phyloP scores from a whole-genome alignment of 2,797 vertebrate genomes.

The Ctenosaura bakeri region DNA sequence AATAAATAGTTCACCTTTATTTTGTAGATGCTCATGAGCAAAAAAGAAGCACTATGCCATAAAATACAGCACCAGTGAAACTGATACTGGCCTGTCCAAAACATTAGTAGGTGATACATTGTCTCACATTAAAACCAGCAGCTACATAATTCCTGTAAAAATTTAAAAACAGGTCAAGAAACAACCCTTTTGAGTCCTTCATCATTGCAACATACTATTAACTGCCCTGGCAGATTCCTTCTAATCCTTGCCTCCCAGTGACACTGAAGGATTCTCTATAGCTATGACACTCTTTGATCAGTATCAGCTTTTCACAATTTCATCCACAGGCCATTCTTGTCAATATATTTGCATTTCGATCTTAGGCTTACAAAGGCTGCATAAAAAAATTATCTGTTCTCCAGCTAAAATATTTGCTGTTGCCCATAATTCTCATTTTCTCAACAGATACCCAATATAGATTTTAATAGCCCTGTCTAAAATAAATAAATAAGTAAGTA shows the following conservation, averaged over 20 bases:
- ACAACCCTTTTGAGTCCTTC: neutral
- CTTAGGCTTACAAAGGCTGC: constrained; percentile 15
- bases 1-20: neutral
- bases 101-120: neutral
- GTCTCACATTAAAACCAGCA: constrained; percentile 5
- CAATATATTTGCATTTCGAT: constrained; percentile 29
- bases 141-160: neutral
- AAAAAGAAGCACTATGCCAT: neutral
- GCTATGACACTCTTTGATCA: constrained; percentile 26
- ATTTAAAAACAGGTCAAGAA: neutral
- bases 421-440: neutral
- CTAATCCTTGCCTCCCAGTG: neutral
- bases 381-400: constrained; percentile 23
- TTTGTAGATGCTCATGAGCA: neutral
- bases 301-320: constrained; percentile 19
- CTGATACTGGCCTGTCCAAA: too few species aligned
- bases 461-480: neutral
- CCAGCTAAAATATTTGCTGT: constrained; percentile 1
- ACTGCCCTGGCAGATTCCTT: neutral
- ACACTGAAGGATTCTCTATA: constrained; percentile 17
- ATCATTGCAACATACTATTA: neutral
- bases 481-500: neutral
- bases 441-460: neutral
- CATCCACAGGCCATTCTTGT: constrained; percentile 3
- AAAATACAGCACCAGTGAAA: neutral